phyloP scores from a whole-genome alignment of 2,113 vertebrate species.

The Oceanites oceanicus region DNA sequence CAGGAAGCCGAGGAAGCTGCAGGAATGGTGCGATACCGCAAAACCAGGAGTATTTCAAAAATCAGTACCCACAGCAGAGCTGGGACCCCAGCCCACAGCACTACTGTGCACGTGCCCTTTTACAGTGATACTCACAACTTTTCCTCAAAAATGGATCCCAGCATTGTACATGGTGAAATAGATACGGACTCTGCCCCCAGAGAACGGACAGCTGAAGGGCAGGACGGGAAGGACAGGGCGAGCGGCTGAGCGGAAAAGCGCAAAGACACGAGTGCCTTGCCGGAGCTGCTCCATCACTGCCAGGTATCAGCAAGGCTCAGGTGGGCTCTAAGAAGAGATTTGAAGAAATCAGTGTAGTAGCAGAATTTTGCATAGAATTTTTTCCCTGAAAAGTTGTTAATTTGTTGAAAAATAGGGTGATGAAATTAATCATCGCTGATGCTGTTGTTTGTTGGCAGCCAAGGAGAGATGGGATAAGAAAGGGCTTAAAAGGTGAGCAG shows the following conservation, averaged over 20 bases:
- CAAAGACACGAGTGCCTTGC: neutral
- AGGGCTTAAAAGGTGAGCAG: neutral
- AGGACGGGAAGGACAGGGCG: neutral
- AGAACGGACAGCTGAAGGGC: accelerated
- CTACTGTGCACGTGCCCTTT: neutral
- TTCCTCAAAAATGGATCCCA: neutral
- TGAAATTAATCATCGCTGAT: neutral
- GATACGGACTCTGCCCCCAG: neutral
- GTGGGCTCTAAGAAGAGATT: too few relatives aligned
- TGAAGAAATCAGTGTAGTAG: neutral
- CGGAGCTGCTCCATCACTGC: neutral
- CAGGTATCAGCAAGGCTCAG: accelerated
- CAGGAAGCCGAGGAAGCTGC: neutral
- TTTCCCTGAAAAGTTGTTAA: neutral
- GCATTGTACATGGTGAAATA: accelerated
- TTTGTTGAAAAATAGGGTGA: neutral
- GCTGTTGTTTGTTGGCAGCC: neutral
- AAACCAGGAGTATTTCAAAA: neutral
- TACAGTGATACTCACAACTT: accelerated
- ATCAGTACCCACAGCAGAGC: neutral
- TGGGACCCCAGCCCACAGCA: neutral
- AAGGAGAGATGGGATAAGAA: neutral
- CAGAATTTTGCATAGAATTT: neutral
- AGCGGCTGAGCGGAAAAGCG: neutral
- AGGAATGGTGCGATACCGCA: neutral